Base-by-base conservation (phyloP, 1,140 invertebrate genomes). In the Lucilia sericata region DNA sequence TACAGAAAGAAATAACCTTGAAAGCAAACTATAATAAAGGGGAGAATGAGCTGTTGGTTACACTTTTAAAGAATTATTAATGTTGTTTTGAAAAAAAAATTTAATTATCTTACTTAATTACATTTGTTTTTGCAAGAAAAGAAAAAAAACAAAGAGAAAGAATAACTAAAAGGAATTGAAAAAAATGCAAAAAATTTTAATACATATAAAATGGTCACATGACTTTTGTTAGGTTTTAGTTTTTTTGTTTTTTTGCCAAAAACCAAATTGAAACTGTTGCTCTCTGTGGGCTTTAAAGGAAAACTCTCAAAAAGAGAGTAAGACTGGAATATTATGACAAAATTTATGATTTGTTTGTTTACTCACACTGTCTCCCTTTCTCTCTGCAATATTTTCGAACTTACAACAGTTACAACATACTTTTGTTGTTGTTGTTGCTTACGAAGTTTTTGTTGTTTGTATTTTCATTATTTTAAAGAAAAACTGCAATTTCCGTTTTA, bases 1-100 rank as follows among this genome's bases (percentile, higher is more conserved):
- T 25, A 47, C 75, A 8, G n/a, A 78, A 47, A 51, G 19, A 49
- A 70, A 80, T 80, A 80, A 51, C 76, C 76, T 80, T 80, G 76
- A 80, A 80, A 9, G 19, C n/a, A 9, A 17, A 55, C 5, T 55
- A 12, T 49, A 49, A 2, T 49, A 49, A 49, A 49, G 25, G 25
- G 3, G 1, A 30, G 3, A 30, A 30, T 3, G 25, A 30, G 25
- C 25, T 30, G 1, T 30, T 30, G 3, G 25, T 30, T 2, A 30
- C 25, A 30, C 25, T 30, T 30, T 30, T 2, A 30, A 30, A 2
- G 25, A 30, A 30, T 30, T 30, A 30, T 30, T 30, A 30, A 30
- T 30, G 25, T 30, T 30, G 25, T 30, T 30, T 30, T 30, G 25
- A 30, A 30, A 30, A 60, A n/a, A 60, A 60, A 60, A 60, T 60